These are phyloP conservation scores for Ictalurus punctatus DNA, from an alignment of 2,113 vertebrate genomes.

Conservation along the genomic window DNA sequence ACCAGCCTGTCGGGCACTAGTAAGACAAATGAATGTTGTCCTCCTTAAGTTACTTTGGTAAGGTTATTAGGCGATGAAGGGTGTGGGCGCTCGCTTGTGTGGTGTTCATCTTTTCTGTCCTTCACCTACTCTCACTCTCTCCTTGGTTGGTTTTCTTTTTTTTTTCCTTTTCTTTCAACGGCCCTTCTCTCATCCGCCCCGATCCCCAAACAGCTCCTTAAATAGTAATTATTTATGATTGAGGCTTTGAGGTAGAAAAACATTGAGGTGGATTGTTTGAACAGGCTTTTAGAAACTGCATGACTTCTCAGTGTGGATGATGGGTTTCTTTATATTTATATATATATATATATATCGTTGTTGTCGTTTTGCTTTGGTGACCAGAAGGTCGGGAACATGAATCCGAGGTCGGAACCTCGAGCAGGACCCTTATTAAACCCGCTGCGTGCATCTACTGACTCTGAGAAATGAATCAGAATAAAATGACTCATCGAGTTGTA, in stretches of 20 bases:
- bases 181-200: neutral
- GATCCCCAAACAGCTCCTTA: slow-evolving; percentile 5
- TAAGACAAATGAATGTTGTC: neutral
- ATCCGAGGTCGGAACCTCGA: neutral
- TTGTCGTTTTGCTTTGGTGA: no score
- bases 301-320: neutral
- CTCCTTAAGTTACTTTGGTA: neutral
- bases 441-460: neutral
- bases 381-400: neutral
- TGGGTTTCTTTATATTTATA: neutral
- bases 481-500: slow-evolving; percentile 35
- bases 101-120: neutral
- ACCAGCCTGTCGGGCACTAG: neutral
- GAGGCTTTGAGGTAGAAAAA: neutral
- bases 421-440: no score
- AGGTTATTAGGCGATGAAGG: neutral
- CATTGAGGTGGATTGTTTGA: neutral
- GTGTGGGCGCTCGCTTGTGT: neutral
- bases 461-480: neutral
- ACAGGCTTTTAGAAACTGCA: neutral
- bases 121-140: neutral
- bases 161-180: neutral
- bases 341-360: no score
- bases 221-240: neutral
- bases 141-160: neutral